Evolutionary conservation across 2,113 vertebrate species (phyloP), one percentile per base, ranked within the genome.

Genomic region (Eubucco bourcierii): DNA sequence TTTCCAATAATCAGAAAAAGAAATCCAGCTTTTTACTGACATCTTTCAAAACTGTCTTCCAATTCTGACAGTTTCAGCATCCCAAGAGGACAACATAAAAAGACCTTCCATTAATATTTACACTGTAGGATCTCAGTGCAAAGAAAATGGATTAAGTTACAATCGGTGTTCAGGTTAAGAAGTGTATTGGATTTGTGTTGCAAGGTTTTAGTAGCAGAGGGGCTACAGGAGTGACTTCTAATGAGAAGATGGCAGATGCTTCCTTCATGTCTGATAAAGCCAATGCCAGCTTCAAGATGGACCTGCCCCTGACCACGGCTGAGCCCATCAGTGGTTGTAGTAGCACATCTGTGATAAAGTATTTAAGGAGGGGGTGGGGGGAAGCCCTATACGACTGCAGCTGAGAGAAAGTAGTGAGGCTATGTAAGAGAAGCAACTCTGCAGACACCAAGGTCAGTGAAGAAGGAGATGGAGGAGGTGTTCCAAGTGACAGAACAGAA

Each of bases 1-100:
- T 78, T 95, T 80, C 72, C 68, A 90, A 79, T 66, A 90, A 90
- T n/a, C 85, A 91, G 63, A 93, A 89, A 68, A 88, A 91, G 55
- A 83, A 92, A 90, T 80, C 28, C 73, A 72, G 12, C 6, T 90
- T 82, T 91, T 93, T 77, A 64, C 52, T 77, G 31, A 13, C 29
- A 68, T 70, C 33, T 91, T 80, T 90, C 73, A 60, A 65, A 89
- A 65, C 24, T 16, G 12, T 60, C 79, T 87, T 80, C 56, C 47
- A 75, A 83, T 91, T 75, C 50, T 11, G 79, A 31, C 46, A 61
- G 24, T 80, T 67, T 39, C 56, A 75, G 58, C 41, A 67, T 66
- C 78, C 31, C 79, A 87, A 82, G 12, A 85, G 72, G 52, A 70
- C 33, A 74, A 80, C 64, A 67, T 81, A 78, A 17, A 87, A 73